phyloP scores from a whole-genome alignment of 2,113 vertebrate genomes.

The Microtus ochrogaster region DNA sequence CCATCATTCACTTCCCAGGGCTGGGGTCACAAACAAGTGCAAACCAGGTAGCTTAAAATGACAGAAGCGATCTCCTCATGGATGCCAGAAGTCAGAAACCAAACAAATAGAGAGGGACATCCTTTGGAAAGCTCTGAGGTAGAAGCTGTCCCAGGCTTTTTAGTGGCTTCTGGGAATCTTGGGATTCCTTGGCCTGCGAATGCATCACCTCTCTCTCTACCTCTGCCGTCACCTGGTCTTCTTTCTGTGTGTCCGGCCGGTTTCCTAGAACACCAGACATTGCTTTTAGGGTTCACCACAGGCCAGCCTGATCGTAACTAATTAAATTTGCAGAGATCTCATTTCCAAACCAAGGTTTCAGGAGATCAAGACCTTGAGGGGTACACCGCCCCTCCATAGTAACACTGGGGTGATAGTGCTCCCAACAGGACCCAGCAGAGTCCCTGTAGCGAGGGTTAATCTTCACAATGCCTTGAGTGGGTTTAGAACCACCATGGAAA shows the following conservation, averaged over 20 bases:
- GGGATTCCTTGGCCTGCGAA: neutral
- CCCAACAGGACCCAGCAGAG: neutral
- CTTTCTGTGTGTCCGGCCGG: neutral
- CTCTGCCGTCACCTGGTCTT: fast-evolving
- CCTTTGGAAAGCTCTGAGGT: fast-evolving
- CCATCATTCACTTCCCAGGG: fast-evolving
- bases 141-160: fast-evolving
- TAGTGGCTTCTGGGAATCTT: fast-evolving
- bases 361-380: neutral
- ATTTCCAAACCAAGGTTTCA: neutral
- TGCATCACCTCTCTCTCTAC: neutral
- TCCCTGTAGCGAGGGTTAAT: neutral
- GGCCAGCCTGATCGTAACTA: neutral
- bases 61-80: neutral
- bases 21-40: neutral
- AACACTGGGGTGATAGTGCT: neutral
- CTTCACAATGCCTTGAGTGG: neutral
- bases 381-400: fast-evolving
- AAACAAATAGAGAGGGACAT: fast-evolving
- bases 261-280: neutral
- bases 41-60: too few relatives aligned
- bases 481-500: neutral
- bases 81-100: neutral
- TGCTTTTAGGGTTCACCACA: neutral
- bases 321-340: neutral